phyloP scores from a whole-genome alignment of 2,797 vertebrate genomes.

The Trichosurus vulpecula region DNA sequence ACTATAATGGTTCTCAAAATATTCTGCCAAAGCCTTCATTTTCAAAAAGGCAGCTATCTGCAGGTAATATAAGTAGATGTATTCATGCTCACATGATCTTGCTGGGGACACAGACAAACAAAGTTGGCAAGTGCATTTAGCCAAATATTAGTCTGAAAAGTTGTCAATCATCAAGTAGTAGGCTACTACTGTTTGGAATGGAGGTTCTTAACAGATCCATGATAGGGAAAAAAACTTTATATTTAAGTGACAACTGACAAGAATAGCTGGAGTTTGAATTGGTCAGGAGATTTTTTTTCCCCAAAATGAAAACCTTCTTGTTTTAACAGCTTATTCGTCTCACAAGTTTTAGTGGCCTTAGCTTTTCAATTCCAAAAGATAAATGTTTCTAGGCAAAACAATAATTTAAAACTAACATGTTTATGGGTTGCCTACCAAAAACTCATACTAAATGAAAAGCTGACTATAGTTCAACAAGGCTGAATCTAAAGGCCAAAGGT shows the following conservation, averaged over 20 bases:
- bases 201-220: not conserved
- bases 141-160: not conserved
- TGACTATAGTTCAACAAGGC: not conserved
- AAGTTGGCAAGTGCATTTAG: not conserved
- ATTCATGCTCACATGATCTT: not conserved
- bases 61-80: not conserved
- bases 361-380: not conserved
- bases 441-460: not conserved
- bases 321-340: not conserved
- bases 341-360: not conserved
- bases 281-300: not conserved
- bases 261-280: not conserved
- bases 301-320: not conserved
- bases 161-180: not conserved
- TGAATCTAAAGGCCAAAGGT: not conserved
- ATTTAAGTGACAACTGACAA: not conserved
- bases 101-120: not conserved
- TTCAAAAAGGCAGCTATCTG: not conserved
- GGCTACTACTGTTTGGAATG: not conserved
- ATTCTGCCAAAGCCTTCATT: not conserved
- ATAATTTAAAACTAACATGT: not conserved
- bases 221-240: not conserved
- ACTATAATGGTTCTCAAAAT: not conserved
- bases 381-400: not conserved
- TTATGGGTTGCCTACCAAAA: not conserved